A percentile compares a stretch with the other conserved stretches of the same genome.
Conservation (phyloP, 2,797 vertebrate species). For the Echeneis naucrates region DNA sequence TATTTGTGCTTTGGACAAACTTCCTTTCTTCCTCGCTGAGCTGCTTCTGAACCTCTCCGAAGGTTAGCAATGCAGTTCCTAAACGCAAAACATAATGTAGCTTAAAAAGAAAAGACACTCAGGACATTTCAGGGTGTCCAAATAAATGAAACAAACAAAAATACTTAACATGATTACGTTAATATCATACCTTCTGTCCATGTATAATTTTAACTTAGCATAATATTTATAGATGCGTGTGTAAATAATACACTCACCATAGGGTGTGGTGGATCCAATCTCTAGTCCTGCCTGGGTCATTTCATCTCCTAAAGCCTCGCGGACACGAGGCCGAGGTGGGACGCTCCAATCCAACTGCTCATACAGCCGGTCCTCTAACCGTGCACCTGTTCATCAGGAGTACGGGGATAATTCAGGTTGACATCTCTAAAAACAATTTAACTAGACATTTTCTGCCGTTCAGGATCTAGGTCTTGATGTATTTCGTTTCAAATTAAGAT, state of each 20-base stretch:
- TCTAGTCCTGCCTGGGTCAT: slow-evolving; percentile 95
- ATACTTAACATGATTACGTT: background rate
- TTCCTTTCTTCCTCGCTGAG: slow-evolving; percentile 93
- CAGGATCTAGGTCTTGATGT: background rate
- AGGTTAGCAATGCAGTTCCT: slow-evolving; percentile 94
- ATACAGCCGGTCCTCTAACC: slow-evolving; percentile 96
- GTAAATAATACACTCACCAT: slow-evolving; percentile 84
- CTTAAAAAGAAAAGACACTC: background rate
- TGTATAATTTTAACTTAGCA: background rate
- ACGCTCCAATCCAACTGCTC: slow-evolving; percentile 93
- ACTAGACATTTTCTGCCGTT: too few species aligned
- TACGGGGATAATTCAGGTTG: slow-evolving; percentile 25
- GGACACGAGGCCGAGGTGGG: slow-evolving; percentile 89
- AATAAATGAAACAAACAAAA: background rate
- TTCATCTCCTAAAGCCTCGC: slow-evolving; percentile 91
- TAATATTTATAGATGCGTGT: background rate
- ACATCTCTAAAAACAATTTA: background rate
- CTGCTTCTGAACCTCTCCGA: slow-evolving; percentile 93
- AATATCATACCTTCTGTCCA: background rate
- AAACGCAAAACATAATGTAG: slow-evolving; percentile 12
- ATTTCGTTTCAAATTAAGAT: background rate
- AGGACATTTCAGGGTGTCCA: background rate
- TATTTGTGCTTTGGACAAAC: slow-evolving; percentile 91
- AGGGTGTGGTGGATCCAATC: slow-evolving; percentile 93
- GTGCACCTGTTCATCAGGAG: slow-evolving; percentile 85